Conservation (phyloP, 64 coral and sea anemone genomes). For the Porites australiensis region DNA sequence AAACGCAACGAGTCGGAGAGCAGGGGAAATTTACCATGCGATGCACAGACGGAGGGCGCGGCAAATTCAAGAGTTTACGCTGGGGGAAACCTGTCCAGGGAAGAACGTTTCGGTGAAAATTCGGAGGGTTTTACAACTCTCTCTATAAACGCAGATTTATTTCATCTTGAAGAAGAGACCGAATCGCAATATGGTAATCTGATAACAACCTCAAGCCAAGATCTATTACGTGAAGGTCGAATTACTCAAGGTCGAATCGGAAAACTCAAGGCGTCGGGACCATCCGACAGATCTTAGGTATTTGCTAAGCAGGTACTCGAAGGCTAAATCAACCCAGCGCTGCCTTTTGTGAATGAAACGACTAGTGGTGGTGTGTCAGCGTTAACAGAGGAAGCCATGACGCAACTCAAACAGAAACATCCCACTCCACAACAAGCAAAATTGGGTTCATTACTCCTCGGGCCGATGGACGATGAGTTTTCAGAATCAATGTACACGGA, state of each 20-base stretch:
- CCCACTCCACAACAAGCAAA: background rate
- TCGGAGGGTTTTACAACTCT: too few relatives aligned
- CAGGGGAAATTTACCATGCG: background rate
- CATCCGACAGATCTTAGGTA: background rate
- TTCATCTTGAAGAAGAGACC: too few relatives aligned
- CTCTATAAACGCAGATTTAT: too few relatives aligned
- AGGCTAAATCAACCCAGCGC: background rate
- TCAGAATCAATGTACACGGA: background rate
- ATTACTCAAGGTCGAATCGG: background rate
- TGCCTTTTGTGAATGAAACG: background rate
- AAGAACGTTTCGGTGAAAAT: too few relatives aligned
- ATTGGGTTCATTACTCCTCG: background rate
- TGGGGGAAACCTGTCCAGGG: too few relatives aligned
- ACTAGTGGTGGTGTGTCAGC: background rate
- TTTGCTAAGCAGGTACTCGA: slow-evolving; percentile 3
- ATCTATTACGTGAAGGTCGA: background rate
- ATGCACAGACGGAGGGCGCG: too few relatives aligned
- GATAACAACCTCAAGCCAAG: too few relatives aligned
- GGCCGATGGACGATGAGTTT: background rate
- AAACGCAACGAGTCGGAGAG: slow-evolving; percentile 12
- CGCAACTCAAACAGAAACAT: slow-evolving; percentile 26
- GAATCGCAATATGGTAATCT: too few relatives aligned
- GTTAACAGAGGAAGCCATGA: background rate
- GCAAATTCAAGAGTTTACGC: too few relatives aligned
- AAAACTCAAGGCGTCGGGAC: background rate